Evolutionary conservation across 2,888 invertebrate species (phyloP).

Genomic region (Pelosia muscerda): DNA sequence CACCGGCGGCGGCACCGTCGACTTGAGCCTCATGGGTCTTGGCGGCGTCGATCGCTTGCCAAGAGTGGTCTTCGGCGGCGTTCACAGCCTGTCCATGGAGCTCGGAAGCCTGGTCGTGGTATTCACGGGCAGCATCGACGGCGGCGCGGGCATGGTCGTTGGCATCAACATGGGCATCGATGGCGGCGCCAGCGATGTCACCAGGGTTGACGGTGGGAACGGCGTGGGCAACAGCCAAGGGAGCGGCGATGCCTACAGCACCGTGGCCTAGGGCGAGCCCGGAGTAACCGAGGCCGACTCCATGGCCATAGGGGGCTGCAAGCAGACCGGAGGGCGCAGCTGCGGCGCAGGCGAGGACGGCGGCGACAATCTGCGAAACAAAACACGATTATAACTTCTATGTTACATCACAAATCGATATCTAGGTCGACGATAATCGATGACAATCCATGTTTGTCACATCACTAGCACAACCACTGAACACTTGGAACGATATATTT

Average conservation of each 20-base stretch:
- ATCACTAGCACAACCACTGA: constrained; percentile 50
- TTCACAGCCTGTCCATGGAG: constrained; percentile 80
- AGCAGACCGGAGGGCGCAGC: constrained; percentile 78
- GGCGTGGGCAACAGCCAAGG: constrained; percentile 62
- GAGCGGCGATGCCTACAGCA: constrained; percentile 55
- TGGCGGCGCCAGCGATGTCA: constrained; percentile 78
- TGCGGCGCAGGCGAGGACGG: constrained; percentile 83
- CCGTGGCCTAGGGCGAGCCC: constrained; percentile 62
- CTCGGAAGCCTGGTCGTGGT: constrained; percentile 81
- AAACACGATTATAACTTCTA: constrained; percentile 51
- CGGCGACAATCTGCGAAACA: constrained; percentile 85
- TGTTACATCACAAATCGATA: constrained; percentile 39
- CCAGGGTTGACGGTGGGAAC: constrained; percentile 82
- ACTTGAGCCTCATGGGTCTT: constrained; percentile 79
- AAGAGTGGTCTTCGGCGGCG: constrained; percentile 82
- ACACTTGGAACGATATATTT: constrained; percentile 25
- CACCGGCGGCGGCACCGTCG: constrained; percentile 82
- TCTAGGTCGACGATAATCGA: constrained; percentile 32
- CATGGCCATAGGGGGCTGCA: constrained; percentile 66
- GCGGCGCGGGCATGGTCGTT: constrained; percentile 81
- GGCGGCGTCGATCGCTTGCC: constrained; percentile 81
- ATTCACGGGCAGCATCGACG: constrained; percentile 77
- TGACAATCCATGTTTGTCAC: constrained; percentile 35
- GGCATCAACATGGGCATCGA: constrained; percentile 81
- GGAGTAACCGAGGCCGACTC: constrained; percentile 40